These are phyloP conservation scores for Halocynthia roretzi DNA, from an alignment of 23 tunicate genomes.

Conservation along the genomic window DNA sequence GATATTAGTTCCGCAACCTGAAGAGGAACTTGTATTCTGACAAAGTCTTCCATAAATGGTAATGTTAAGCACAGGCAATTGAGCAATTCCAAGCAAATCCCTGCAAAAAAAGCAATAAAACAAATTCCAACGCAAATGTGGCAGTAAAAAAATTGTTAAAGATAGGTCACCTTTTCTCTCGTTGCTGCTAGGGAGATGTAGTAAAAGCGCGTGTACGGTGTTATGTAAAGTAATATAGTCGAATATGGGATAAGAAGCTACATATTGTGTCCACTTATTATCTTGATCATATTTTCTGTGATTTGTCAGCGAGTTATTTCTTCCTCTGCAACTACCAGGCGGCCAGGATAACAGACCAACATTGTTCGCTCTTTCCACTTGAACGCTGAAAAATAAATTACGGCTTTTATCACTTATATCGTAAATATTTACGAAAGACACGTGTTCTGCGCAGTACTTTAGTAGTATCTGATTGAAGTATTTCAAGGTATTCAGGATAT, in stretches of 20 bases:
- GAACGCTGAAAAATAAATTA: not conserved
- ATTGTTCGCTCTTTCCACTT: not conserved
- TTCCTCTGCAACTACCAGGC: not conserved
- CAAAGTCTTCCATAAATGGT: constrained; percentile 9
- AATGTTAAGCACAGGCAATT: constrained; percentile 3
- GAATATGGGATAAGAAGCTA: constrained; percentile 4
- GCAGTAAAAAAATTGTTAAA: not conserved
- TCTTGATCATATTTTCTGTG: not conserved
- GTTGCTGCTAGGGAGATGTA: not conserved
- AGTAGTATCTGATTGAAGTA: constrained; percentile 1
- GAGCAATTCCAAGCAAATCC: constrained; percentile 1
- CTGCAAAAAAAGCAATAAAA: not conserved
- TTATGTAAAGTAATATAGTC: constrained; percentile 7
- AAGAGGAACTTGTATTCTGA: constrained; percentile 14
- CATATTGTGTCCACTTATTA: constrained; percentile 4
- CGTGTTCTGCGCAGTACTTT: not conserved
- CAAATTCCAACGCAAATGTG: no score
- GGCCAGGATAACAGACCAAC: not conserved
- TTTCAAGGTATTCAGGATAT: not conserved
- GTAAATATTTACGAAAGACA: no score
- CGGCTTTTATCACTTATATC: no score
- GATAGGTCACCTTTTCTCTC: not conserved
- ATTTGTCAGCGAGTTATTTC: not conserved
- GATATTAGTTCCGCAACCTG: constrained; percentile 14
- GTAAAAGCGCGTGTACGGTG: not conserved